Evolutionary conservation across 2,888 invertebrate species (phyloP).

Genomic region (Epsilonema sp.): DNA sequence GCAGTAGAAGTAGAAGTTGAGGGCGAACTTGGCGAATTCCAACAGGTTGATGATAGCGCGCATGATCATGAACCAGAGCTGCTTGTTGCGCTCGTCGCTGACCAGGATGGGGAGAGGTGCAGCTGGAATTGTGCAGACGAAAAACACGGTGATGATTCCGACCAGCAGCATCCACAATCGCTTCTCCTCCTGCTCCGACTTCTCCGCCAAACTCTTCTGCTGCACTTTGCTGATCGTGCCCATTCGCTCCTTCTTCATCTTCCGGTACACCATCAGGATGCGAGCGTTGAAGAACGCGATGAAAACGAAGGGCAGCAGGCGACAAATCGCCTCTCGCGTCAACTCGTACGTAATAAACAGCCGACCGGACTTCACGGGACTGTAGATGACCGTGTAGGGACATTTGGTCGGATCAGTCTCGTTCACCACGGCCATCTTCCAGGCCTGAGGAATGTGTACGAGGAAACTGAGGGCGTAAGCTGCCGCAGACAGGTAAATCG

Average conservation of each 20-base stretch:
- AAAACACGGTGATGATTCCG: constrained; percentile 36
- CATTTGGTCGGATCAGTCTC: constrained; percentile 10
- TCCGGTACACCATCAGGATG: constrained; percentile 34
- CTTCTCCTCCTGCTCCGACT: constrained; percentile 31
- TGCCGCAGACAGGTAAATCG: not conserved
- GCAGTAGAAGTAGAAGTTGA: constrained; percentile 37
- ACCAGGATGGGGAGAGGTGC: constrained; percentile 34
- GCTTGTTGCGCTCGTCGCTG: constrained; percentile 24
- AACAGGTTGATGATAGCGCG: constrained; percentile 34
- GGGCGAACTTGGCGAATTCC: constrained; percentile 37
- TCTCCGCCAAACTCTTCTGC: constrained; percentile 15
- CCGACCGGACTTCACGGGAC: not conserved
- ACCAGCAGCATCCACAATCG: constrained; percentile 33
- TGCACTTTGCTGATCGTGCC: constrained; percentile 16
- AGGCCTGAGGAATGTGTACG: constrained; percentile 25
- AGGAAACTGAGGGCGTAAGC: constrained; percentile 23
- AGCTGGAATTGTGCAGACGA: constrained; percentile 36
- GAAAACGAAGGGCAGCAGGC: constrained; percentile 34
- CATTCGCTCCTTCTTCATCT: constrained; percentile 31
- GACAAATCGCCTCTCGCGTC: constrained; percentile 27
- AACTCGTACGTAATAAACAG: constrained; percentile 9
- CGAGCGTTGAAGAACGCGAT: constrained; percentile 34
- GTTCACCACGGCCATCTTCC: constrained; percentile 16
- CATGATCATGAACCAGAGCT: constrained; percentile 30
- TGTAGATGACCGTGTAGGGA: constrained; percentile 23